phyloP scores from a whole-genome alignment of 2,113 vertebrate genomes.

The Microcebus ravelobensis region DNA sequence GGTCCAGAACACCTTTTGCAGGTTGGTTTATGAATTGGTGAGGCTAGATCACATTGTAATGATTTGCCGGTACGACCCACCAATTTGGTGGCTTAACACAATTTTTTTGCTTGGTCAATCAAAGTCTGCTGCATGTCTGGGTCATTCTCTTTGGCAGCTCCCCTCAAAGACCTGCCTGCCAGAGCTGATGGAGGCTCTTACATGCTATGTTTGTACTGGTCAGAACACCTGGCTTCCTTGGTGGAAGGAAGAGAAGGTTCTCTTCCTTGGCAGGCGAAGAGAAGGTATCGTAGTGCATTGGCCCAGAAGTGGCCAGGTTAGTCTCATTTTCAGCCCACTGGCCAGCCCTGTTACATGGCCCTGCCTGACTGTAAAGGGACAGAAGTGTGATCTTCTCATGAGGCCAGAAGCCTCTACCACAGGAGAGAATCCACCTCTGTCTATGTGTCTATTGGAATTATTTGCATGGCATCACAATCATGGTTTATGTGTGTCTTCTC shows the following conservation, averaged over 20 bases:
- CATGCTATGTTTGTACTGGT: background rate
- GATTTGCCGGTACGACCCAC: background rate
- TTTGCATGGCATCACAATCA: background rate
- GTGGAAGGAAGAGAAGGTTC: no score
- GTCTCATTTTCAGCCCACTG: background rate
- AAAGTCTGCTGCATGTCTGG: background rate
- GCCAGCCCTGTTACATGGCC: background rate
- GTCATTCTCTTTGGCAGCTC: background rate
- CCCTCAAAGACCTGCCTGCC: background rate
- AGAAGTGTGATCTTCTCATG: background rate
- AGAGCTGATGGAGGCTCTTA: background rate
- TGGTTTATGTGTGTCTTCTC: background rate
- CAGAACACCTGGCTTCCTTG: background rate
- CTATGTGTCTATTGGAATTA: background rate
- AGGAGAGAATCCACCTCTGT: background rate
- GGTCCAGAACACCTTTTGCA: constrained; percentile 24
- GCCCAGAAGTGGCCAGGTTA: background rate
- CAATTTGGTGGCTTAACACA: background rate
- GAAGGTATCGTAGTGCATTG: background rate
- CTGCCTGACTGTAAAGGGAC: background rate
- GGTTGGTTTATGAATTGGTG: background rate
- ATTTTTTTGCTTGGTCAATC: background rate
- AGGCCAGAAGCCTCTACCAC: background rate
- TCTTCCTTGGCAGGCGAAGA: background rate
- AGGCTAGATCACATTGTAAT: background rate